These are phyloP conservation scores for Tetramorium bicarinatum DNA, from an alignment of 2,888 invertebrate species.

Conservation along the genomic window DNA sequence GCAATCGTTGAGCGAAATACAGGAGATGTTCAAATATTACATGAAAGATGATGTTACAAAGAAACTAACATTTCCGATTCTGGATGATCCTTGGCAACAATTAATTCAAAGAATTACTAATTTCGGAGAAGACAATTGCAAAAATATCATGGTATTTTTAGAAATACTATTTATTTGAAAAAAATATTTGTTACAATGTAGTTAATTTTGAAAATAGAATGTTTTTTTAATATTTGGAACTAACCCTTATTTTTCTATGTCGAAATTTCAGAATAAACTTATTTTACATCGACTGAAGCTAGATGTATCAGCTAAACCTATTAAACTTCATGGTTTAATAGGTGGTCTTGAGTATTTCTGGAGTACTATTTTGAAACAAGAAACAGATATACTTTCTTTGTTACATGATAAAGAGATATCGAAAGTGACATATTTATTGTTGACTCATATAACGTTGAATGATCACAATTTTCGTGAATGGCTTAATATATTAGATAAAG, in stretches of 20 bases:
- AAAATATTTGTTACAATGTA: neutral
- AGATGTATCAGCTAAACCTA: conserved; percentile 49
- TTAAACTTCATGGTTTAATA: conserved; percentile 67
- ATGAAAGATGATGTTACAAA: conserved; percentile 61
- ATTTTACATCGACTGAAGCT: conserved; percentile 70
- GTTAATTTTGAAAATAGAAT: neutral
- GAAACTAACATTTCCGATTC: conserved; percentile 71
- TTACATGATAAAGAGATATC: conserved; percentile 74
- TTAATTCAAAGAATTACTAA: conserved; percentile 73
- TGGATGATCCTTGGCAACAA: conserved; percentile 74
- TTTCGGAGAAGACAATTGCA: conserved; percentile 70
- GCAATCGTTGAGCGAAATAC: conserved; percentile 77
- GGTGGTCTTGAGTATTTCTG: conserved; percentile 75
- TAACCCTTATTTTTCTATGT: conserved; percentile 10
- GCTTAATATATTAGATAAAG: conserved; percentile 66
- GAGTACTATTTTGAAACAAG: conserved; percentile 74
- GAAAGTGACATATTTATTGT: conserved; percentile 71
- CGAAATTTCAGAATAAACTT: conserved; percentile 77
- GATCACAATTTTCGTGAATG: conserved; percentile 66
- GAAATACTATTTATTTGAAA: conserved; percentile 20
- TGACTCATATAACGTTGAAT: conserved; percentile 68
- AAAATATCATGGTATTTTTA: conserved; percentile 76
- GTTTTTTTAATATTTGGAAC: conserved; percentile 1
- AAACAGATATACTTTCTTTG: conserved; percentile 70
- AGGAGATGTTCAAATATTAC: conserved; percentile 77